Evolutionary conservation across 1,140 invertebrate species (phyloP).

Genomic region (Cyrtorhinus lividipennis): DNA sequence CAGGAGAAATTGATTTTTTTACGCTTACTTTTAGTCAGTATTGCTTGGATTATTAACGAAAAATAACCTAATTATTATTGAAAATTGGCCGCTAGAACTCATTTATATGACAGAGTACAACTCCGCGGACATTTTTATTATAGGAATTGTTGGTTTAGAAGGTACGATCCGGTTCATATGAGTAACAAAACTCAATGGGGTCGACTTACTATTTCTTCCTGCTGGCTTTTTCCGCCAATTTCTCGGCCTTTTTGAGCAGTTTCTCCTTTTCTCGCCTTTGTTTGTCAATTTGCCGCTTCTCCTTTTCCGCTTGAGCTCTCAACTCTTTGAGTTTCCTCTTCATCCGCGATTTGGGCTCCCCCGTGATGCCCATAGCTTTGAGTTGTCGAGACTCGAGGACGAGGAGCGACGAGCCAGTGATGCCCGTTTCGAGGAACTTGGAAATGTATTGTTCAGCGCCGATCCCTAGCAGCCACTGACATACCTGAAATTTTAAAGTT

Average conservation of each 20-base stretch:
- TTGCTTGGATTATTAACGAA: too few species aligned
- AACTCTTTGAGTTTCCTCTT: conserved; percentile 84
- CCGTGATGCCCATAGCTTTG: conserved; percentile 63
- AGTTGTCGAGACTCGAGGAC: conserved; percentile 73
- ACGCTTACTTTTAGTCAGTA: too few species aligned
- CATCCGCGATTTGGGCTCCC: conserved; percentile 64
- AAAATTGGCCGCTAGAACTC: too few species aligned
- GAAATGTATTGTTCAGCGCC: conserved; percentile 69
- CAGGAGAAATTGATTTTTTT: too few species aligned
- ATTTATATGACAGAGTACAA: too few species aligned
- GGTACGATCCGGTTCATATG: too few species aligned
- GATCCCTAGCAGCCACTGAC: conserved; percentile 69
- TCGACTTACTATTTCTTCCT: conserved; percentile 25
- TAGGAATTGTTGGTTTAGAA: too few species aligned
- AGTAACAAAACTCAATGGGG: too few species aligned
- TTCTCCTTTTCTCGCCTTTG: conserved; percentile 64
- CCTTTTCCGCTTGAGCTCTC: conserved; percentile 56
- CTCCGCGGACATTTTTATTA: too few species aligned
- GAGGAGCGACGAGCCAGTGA: conserved; percentile 67
- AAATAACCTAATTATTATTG: too few species aligned
- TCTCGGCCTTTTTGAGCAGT: conserved; percentile 62
- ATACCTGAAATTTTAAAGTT: conserved; percentile 46
- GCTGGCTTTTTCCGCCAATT: conserved; percentile 48
- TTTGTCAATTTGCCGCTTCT: conserved; percentile 52
- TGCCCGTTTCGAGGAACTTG: conserved; percentile 66